Conservation (phyloP, 2,113 vertebrate species). For the Ciconia maguari region DNA sequence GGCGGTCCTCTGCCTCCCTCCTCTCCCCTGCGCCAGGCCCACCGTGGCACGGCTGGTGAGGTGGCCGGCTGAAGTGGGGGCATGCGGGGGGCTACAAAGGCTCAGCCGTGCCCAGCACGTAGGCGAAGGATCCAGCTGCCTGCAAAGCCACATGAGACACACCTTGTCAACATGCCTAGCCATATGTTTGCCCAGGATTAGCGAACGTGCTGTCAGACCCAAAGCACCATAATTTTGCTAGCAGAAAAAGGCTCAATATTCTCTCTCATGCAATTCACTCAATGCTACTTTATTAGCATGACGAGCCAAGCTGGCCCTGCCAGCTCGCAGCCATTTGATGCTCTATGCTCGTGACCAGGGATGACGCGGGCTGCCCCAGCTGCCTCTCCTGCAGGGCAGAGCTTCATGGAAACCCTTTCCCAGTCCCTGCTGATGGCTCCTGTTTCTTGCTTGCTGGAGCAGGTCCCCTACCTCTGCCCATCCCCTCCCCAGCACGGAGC, state of each 20-base stretch:
- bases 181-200: not conserved
- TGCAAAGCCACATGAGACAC: not conserved
- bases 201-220: not conserved
- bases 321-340: not conserved
- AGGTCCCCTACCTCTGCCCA: not conserved
- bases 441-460: not conserved
- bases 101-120: rapidly evolving
- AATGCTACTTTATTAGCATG: not conserved
- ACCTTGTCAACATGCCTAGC: not conserved
- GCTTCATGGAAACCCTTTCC: not conserved
- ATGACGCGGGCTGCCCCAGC: not conserved
- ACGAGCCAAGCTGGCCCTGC: not conserved
- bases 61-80: not conserved
- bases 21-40: rapidly evolving
- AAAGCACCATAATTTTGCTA: not conserved
- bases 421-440: not conserved
- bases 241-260: not conserved
- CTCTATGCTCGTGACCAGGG: not conserved
- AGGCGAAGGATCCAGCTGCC: not conserved
- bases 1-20: not conserved
- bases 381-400: not conserved
- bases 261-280: not conserved
- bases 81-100: not conserved
- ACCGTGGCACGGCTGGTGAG: not conserved
- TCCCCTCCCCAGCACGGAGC: rapidly evolving